Evolutionary conservation across 1,140 invertebrate species (phyloP).

Genomic region (Aphis gossypii): DNA sequence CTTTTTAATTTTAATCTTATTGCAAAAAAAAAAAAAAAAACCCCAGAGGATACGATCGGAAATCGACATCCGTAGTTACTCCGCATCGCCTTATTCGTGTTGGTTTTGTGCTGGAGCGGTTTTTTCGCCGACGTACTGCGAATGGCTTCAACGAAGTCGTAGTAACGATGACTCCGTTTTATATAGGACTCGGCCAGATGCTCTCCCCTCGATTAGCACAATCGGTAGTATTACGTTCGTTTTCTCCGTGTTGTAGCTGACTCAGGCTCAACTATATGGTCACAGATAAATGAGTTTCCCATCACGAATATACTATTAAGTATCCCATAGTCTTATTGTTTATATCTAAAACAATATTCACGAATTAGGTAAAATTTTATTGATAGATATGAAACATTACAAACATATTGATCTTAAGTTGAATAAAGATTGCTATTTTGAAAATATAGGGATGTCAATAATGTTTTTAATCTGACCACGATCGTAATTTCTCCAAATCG

Average conservation of each 20-base stretch:
- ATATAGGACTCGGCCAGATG: neutral
- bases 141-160: neutral
- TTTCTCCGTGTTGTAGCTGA: neutral
- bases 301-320: neutral
- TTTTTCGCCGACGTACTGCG: neutral
- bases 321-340: neutral
- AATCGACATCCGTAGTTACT: neutral
- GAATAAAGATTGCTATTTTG: neutral
- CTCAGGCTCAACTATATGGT: neutral
- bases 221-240: neutral
- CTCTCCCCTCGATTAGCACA: neutral
- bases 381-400: neutral
- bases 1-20: neutral
- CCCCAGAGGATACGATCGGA: neutral
- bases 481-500: neutral
- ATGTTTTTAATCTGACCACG: neutral
- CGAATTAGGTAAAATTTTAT: neutral
- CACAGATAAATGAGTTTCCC: neutral
- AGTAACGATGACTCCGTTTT: neutral
- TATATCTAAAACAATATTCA: neutral
- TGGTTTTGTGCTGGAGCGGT: neutral
- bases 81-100: neutral
- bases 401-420: neutral
- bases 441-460: neutral
- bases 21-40: neutral